Evolutionary conservation across 1,140 invertebrate genomes (phyloP).

Genomic region (Adoxophyes honmai): DNA sequence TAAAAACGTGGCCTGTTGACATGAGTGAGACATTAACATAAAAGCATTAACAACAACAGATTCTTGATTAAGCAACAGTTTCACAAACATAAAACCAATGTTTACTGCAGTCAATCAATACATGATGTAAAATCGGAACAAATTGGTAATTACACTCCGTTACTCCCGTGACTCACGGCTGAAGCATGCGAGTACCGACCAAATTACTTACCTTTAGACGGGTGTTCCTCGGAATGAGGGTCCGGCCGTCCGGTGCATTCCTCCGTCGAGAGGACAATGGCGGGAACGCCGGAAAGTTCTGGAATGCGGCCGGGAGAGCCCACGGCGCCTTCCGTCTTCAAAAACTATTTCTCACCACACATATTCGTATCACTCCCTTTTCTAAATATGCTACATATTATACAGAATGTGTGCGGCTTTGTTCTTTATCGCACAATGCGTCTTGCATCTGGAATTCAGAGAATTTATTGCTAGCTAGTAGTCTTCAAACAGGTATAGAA

Average conservation of each 20-base stretch:
- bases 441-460: background rate
- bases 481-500: too few species aligned
- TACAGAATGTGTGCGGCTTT: background rate
- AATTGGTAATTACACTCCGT: too few species aligned
- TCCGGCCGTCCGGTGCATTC: constrained; percentile 40
- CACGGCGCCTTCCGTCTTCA: background rate
- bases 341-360: background rate
- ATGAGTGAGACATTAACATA: constrained; percentile 3
- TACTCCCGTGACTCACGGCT: background rate
- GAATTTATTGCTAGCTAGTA: constrained; percentile 1
- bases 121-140: too few species aligned
- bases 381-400: too few species aligned
- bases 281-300: constrained; percentile 17
- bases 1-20: constrained; percentile 6
- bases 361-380: too few species aligned
- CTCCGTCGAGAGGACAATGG: constrained; percentile 28
- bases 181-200: background rate
- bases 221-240: constrained; percentile 32
- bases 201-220: constrained; percentile 3
- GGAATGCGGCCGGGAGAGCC: constrained; percentile 5
- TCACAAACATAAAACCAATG: too few species aligned
- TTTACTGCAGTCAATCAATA: too few species aligned
- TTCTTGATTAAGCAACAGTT: too few species aligned
- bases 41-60: background rate
- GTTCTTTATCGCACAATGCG: background rate